Evolutionary conservation across 2,797 vertebrate species (phyloP).

Genomic region (Fundulus diaphanus): DNA sequence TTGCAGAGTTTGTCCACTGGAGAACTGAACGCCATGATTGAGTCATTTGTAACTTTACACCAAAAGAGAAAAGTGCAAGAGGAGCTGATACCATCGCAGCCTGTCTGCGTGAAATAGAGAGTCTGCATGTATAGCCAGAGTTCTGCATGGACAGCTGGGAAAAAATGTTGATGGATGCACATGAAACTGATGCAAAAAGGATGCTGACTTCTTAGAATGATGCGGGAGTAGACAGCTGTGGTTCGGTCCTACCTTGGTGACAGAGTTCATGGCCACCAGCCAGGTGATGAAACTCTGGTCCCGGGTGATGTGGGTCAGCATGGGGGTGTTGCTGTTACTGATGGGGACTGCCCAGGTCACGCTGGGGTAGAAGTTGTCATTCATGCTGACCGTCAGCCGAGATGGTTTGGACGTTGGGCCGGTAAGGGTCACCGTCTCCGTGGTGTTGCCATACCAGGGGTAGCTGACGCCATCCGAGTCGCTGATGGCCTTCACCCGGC

Average conservation of each 20-base stretch:
- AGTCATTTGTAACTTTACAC: slow-evolving; percentile 57
- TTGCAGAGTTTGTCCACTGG: slow-evolving; percentile 10
- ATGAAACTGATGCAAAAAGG: background rate
- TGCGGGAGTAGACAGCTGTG: background rate
- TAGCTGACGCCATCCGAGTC: slow-evolving; percentile 99
- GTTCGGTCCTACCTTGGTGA: slow-evolving; percentile 84
- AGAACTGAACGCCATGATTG: slow-evolving; percentile 11
- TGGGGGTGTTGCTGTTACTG: slow-evolving; percentile 95
- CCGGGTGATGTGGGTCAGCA: slow-evolving; percentile 96
- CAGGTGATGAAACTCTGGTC: slow-evolving; percentile 99
- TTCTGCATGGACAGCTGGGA: background rate
- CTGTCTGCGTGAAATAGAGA: slow-evolving; percentile 20
- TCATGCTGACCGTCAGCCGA: slow-evolving; percentile 98
- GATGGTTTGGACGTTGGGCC: slow-evolving; percentile 96
- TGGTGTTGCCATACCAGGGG: slow-evolving; percentile 99
- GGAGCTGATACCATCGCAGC: slow-evolving; percentile 37
- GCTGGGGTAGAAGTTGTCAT: slow-evolving; percentile 99
- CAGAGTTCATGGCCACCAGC: slow-evolving; percentile 97
- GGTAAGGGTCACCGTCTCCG: slow-evolving; percentile 94
- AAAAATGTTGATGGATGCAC: background rate
- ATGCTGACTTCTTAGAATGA: background rate
- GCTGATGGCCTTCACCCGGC: slow-evolving; percentile 97
- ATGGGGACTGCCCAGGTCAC: slow-evolving; percentile 99
- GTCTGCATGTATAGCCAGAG: background rate
- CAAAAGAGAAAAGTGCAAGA: slow-evolving; percentile 31